A percentile compares a stretch with the other conserved stretches of the same genome.
phyloP scores from a whole-genome alignment of 2,888 invertebrate species.

The Craniophora ligustri region DNA sequence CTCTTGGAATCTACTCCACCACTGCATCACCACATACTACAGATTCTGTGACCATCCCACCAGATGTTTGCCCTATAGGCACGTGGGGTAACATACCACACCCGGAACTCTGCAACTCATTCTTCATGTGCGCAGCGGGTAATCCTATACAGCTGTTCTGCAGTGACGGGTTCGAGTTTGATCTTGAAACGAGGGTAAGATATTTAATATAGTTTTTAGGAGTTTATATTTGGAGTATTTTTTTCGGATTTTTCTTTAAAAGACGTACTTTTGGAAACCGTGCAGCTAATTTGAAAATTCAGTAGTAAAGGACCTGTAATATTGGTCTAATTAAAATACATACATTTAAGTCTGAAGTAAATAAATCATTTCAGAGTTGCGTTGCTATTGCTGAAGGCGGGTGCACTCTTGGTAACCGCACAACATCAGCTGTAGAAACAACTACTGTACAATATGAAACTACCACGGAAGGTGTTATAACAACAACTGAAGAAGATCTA shows the following conservation, averaged over 20 bases:
- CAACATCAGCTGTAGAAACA: slow-evolving; percentile 7
- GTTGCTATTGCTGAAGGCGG: slow-evolving; percentile 35
- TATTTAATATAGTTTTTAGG: no score
- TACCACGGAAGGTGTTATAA: slow-evolving; percentile 3
- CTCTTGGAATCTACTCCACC: no score
- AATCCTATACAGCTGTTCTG: slow-evolving; percentile 54
- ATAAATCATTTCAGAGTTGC: slow-evolving; percentile 24
- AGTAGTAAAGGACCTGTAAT: no score
- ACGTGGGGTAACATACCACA: slow-evolving; percentile 35
- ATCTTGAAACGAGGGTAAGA: slow-evolving; percentile 31
- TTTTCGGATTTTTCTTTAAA: no score
- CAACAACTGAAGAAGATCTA: slow-evolving; percentile 9
- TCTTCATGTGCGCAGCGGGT: slow-evolving; percentile 59
- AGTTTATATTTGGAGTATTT: no score
- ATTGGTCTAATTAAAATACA: no score
- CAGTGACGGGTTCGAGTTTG: slow-evolving; percentile 58
- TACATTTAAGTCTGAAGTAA: no score
- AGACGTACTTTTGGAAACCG: no score
- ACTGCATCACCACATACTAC: slow-evolving; percentile 2
- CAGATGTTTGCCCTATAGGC: slow-evolving; percentile 22
- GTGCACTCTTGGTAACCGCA: slow-evolving; percentile 29
- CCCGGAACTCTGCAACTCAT: slow-evolving; percentile 30
- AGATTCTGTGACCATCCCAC: no score
- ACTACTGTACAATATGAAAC: not conserved
- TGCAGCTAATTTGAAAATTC: no score